Percentiles rank a stretch among this genome's conserved stretches.
Evolutionary conservation across 1,140 invertebrate genomes (phyloP).

Genomic region (Neotoxoptera formosana): DNA sequence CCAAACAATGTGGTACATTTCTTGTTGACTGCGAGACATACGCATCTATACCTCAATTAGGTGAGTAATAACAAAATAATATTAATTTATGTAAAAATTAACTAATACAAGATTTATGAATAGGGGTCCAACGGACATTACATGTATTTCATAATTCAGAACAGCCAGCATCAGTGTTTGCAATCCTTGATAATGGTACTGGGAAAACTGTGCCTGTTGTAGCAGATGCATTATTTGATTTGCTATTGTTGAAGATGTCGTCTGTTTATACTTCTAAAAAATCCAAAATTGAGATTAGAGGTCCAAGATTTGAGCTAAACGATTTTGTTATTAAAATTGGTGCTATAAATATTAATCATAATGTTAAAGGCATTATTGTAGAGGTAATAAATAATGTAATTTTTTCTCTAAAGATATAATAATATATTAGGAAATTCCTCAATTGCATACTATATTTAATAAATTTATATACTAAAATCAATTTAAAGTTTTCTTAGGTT

Average conservation of each 20-base stretch:
- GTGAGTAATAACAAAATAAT: constrained; percentile 23
- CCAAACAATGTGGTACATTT: constrained; percentile 86
- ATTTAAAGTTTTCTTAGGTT: not conserved
- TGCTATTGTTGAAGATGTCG: constrained; percentile 88
- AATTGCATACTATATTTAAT: not conserved
- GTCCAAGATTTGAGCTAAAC: constrained; percentile 87
- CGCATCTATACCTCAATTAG: constrained; percentile 72
- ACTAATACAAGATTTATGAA: not conserved
- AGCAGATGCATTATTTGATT: constrained; percentile 89
- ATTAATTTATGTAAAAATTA: not conserved
- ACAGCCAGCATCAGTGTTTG: constrained; percentile 92
- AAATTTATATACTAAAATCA: not conserved
- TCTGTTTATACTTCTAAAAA: constrained; percentile 89
- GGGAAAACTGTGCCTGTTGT: constrained; percentile 82
- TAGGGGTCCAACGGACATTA: constrained; percentile 73
- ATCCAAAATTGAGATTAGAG: constrained; percentile 86
- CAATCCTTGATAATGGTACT: constrained; percentile 85
- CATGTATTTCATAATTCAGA: constrained; percentile 95
- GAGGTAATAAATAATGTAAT: constrained; percentile 72
- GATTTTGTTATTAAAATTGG: constrained; percentile 96
- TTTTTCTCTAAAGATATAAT: not conserved
- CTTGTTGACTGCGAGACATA: constrained; percentile 95
- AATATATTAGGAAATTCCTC: not conserved
- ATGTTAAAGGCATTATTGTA: constrained; percentile 92
- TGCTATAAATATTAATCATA: constrained; percentile 89